A percentile compares a stretch with the other conserved stretches of the same genome.
phyloP scores from a whole-genome alignment of 2,888 invertebrate genomes.

The Temnothorax unifasciatus region DNA sequence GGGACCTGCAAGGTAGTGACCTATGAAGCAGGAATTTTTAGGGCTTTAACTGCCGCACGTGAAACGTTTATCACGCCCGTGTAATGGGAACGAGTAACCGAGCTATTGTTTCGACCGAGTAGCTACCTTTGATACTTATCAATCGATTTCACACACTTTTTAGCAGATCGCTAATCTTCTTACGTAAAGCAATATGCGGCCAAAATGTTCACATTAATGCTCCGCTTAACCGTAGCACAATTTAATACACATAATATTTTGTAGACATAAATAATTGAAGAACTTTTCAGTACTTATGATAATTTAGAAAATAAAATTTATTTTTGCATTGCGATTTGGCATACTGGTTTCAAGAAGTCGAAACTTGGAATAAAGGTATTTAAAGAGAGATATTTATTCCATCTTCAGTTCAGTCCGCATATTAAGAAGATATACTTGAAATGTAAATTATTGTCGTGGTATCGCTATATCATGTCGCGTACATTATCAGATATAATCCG shows the following conservation, averaged over 20 bases:
- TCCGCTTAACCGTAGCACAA: neutral
- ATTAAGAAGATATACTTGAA: constrained; percentile 26
- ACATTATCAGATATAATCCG: constrained; percentile 15
- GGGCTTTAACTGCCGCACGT: constrained; percentile 6
- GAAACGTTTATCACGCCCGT: constrained; percentile 17
- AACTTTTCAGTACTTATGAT: neutral
- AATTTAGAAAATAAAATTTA: neutral
- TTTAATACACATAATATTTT: neutral
- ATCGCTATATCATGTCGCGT: neutral
- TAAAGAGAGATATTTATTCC: neutral
- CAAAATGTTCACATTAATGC: constrained; percentile 14
- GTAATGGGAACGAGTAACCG: neutral
- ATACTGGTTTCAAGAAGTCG: neutral
- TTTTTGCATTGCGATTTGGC: neutral
- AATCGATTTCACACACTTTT: constrained; percentile 10
- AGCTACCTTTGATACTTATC: constrained; percentile 13
- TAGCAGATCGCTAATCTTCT: neutral
- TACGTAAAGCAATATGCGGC: neutral
- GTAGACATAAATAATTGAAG: neutral
- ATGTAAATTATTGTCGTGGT: constrained; percentile 40
- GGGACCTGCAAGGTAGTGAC: constrained; percentile 5
- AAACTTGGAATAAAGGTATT: neutral
- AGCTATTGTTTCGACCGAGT: constrained; percentile 18
- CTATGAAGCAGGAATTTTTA: constrained; percentile 39
- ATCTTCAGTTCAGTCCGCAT: neutral